Conservation (phyloP, 2,888 invertebrate species). For the Gymnocheta viridis region DNA sequence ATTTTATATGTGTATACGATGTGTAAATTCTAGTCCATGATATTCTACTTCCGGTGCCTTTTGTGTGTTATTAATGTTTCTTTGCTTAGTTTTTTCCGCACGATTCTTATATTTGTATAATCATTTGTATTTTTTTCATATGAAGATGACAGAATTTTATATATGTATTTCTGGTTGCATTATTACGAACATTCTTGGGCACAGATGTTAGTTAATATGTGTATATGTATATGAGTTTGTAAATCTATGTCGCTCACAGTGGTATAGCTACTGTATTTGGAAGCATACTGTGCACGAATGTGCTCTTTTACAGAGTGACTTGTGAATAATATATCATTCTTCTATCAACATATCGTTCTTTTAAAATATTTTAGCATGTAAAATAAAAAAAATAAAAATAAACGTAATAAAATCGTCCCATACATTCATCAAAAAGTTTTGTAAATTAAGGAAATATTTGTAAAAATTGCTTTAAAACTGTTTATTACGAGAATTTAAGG, state of each 20-base stretch:
- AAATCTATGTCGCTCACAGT: neutral
- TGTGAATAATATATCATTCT: slow-evolving; percentile 55
- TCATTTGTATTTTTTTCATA: slow-evolving; percentile 43
- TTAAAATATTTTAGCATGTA: neutral
- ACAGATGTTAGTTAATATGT: slow-evolving; percentile 2
- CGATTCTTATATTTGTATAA: slow-evolving; percentile 13
- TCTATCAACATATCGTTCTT: slow-evolving; percentile 5
- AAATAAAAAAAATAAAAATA: neutral
- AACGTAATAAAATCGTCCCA: neutral
- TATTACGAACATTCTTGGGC: neutral
- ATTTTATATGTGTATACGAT: slow-evolving; percentile 6
- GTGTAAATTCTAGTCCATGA: slow-evolving; percentile 10
- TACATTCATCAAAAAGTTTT: neutral
- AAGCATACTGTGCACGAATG: slow-evolving; percentile 2
- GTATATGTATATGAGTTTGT: neutral
- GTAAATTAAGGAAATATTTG: neutral
- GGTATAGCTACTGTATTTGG: neutral
- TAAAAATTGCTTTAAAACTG: neutral
- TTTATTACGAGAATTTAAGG: neutral
- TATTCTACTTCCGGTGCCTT: slow-evolving; percentile 35
- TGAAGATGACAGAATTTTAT: slow-evolving; percentile 49
- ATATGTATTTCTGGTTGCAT: slow-evolving; percentile 4
- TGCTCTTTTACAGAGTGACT: slow-evolving; percentile 34
- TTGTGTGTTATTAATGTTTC: slow-evolving; percentile 52
- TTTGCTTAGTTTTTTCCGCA: slow-evolving; percentile 32